Percentiles rank a stretch among this genome's conserved stretches.
These are phyloP conservation scores for Narcine bancroftii DNA, from an alignment of 2,113 vertebrate species.

Conservation along the genomic window DNA sequence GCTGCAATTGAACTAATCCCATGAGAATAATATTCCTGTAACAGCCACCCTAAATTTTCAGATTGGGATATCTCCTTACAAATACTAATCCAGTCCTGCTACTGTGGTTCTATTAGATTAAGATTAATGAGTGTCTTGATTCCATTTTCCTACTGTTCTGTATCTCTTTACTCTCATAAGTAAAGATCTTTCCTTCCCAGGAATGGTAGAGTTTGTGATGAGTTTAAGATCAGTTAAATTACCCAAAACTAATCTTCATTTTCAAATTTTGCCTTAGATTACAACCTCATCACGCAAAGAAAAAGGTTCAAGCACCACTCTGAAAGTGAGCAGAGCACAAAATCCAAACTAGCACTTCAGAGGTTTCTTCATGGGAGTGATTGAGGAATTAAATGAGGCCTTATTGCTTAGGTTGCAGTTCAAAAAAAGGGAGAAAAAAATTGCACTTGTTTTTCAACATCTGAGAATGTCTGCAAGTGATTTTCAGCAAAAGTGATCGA, in stretches of 20 bases:
- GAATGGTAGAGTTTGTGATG: background rate
- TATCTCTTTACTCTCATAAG: background rate
- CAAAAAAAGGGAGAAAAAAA: too few species aligned
- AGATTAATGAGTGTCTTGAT: background rate
- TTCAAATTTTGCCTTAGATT: background rate
- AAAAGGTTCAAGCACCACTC: background rate
- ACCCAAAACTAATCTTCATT: background rate
- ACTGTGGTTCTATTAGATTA: background rate
- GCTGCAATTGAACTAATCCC: background rate
- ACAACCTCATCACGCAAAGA: background rate
- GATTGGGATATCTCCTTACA: background rate
- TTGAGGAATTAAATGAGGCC: background rate
- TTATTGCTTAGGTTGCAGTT: too few species aligned
- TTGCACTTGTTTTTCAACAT: too few species aligned
- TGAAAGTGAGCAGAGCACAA: too few species aligned
- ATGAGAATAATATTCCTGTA: background rate
- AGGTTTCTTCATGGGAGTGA: too few species aligned
- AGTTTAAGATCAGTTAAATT: background rate
- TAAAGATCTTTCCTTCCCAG: background rate
- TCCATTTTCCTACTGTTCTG: background rate
- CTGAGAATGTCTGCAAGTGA: too few species aligned
- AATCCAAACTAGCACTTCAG: too few species aligned
- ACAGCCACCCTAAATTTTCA: background rate
- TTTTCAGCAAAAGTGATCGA: too few species aligned
- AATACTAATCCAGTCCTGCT: background rate